A percentile compares a stretch with the other conserved stretches of the same genome.
Conservation (phyloP, 2,113 vertebrate species). For the Beaufortia kweichowensis region DNA sequence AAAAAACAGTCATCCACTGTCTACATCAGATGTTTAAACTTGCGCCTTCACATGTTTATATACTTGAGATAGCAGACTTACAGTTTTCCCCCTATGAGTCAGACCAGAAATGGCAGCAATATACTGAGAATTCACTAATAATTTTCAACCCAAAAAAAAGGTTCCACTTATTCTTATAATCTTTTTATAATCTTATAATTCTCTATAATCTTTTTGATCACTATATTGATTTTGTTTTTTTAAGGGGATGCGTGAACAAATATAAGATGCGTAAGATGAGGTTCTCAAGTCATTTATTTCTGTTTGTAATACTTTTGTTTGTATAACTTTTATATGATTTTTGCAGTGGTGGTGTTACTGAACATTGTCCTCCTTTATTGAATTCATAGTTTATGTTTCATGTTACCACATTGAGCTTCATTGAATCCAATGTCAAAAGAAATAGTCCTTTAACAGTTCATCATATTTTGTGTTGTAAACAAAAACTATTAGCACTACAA, state of each 20-base stretch:
- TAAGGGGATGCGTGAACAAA: slow-evolving; percentile 4
- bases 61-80: neutral
- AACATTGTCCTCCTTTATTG: neutral
- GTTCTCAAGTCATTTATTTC: neutral
- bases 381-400: neutral
- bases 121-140: neutral
- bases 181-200: neutral
- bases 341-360: neutral
- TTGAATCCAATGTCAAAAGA: no score
- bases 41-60: slow-evolving; percentile 1
- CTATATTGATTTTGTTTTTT: neutral
- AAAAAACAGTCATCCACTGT: neutral
- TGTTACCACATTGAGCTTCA: no score
- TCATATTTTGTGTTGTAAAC: no score
- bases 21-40: neutral
- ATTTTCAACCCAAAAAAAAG: neutral
- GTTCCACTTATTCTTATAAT: neutral
- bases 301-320: neutral
- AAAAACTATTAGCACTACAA: no score
- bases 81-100: neutral
- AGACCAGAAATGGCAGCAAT: neutral
- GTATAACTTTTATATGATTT: neutral
- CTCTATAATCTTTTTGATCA: neutral
- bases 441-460: no score
- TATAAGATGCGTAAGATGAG: neutral